phyloP scores from a whole-genome alignment of 2,888 invertebrate species.

The Augochlorella aurata region DNA sequence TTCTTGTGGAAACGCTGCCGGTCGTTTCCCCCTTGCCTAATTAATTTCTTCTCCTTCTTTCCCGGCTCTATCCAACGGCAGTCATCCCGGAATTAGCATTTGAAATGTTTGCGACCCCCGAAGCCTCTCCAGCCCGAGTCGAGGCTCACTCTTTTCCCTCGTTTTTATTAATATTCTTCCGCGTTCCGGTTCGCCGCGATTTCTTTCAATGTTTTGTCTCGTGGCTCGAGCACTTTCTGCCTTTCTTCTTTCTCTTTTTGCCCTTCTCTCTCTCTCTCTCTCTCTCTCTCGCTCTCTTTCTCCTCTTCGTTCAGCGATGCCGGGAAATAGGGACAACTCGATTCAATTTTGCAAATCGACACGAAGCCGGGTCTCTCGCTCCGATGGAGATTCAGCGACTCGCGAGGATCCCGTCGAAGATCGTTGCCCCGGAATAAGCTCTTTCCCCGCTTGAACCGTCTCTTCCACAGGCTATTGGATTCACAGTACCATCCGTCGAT shows the following conservation, averaged over 20 bases:
- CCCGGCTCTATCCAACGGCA: background rate
- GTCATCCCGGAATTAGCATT: conserved; percentile 36
- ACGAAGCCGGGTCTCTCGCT: background rate
- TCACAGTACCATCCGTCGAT: conserved; percentile 6
- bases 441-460: background rate
- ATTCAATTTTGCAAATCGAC: conserved; percentile 39
- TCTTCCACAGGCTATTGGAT: background rate
- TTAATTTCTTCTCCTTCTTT: conserved; percentile 36
- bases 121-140: background rate
- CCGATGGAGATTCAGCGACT: background rate
- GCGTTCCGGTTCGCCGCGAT: conserved; percentile 10
- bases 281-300: background rate
- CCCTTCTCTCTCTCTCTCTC: background rate
- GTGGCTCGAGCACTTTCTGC: conserved; percentile 3
- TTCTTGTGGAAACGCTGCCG: conserved; percentile 14
- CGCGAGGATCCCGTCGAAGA: conserved; percentile 24
- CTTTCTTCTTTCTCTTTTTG: background rate
- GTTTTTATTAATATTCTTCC: conserved; percentile 47
- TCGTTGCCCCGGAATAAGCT: conserved; percentile 49
- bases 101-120: conserved; percentile 23
- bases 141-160: background rate
- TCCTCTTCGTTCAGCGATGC: background rate
- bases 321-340: conserved; percentile 21
- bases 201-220: conserved; percentile 37
- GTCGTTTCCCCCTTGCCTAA: conserved; percentile 30